Conservation (phyloP, 2,113 vertebrate genomes). For the Ceratotherium simum region DNA sequence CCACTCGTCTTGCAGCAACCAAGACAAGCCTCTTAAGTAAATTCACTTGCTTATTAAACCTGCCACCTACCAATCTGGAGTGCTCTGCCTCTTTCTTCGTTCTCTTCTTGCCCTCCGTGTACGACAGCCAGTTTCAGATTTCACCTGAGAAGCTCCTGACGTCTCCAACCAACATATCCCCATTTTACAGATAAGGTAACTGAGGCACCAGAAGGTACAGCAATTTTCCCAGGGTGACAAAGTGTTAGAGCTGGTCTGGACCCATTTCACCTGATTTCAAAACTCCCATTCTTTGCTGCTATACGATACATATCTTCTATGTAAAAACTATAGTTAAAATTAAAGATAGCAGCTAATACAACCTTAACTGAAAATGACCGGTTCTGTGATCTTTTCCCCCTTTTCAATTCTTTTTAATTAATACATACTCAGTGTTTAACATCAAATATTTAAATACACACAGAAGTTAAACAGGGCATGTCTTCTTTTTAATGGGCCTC, state of each 20-base stretch:
- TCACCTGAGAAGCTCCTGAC: neutral
- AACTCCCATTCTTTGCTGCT: neutral
- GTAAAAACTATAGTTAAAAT: neutral
- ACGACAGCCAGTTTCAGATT: neutral
- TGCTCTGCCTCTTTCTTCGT: neutral
- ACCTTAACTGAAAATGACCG: neutral
- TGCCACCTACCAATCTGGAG: neutral
- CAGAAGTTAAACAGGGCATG: neutral
- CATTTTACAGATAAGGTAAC: neutral
- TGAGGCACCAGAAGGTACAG: neutral
- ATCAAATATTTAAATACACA: neutral
- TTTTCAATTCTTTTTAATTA: constrained; percentile 17
- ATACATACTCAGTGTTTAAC: neutral
- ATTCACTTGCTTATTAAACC: neutral
- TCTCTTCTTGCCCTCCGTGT: neutral
- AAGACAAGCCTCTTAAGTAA: neutral
- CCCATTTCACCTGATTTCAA: neutral
- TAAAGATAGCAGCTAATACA: neutral
- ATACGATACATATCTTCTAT: neutral
- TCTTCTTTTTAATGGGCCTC: neutral
- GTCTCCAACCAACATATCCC: neutral
- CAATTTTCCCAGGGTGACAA: neutral
- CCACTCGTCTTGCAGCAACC: neutral
- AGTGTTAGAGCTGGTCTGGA: neutral
- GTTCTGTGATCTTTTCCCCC: neutral